These are phyloP conservation scores for Timema podura DNA, from an alignment of 2,888 invertebrate species.

Conservation along the genomic window DNA sequence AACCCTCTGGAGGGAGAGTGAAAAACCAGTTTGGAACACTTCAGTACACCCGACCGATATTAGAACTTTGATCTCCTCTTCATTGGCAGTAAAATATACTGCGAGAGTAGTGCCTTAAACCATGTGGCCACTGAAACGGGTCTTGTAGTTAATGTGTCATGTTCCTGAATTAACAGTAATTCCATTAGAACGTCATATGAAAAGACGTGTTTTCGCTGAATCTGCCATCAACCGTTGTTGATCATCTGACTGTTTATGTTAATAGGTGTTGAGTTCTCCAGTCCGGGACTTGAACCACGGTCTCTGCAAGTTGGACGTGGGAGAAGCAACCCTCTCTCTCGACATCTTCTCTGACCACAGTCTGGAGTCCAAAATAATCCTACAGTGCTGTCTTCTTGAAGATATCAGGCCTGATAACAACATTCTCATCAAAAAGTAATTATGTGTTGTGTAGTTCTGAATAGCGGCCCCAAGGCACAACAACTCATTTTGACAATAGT, in stretches of 20 bases:
- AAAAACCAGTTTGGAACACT: too few relatives aligned
- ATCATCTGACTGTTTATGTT: slow-evolving; percentile 20
- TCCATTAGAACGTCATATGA: not conserved
- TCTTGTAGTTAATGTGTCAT: not conserved
- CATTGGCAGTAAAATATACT: too few relatives aligned
- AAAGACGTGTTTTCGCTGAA: too few relatives aligned
- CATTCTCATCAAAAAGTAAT: slow-evolving; percentile 56
- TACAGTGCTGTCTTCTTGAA: slow-evolving; percentile 64
- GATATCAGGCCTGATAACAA: slow-evolving; percentile 68
- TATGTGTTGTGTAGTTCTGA: too few relatives aligned
- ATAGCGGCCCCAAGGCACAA: too few relatives aligned
- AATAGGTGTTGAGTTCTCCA: slow-evolving; percentile 61
- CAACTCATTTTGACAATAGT: too few relatives aligned
- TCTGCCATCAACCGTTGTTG: slow-evolving; percentile 1
- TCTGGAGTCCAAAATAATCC: slow-evolving; percentile 62
- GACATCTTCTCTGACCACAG: slow-evolving; percentile 66
- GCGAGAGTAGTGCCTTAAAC: too few relatives aligned
- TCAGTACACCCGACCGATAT: too few relatives aligned
- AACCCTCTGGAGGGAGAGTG: too few relatives aligned
- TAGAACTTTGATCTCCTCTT: too few relatives aligned
- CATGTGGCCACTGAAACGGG: too few relatives aligned
- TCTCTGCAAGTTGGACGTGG: slow-evolving; percentile 63
- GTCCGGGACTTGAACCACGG: slow-evolving; percentile 68
- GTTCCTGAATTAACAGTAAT: not conserved
- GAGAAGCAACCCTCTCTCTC: slow-evolving; percentile 59